These are phyloP conservation scores for Numida meleagris DNA, from an alignment of 2,113 vertebrate species.

Conservation along the genomic window DNA sequence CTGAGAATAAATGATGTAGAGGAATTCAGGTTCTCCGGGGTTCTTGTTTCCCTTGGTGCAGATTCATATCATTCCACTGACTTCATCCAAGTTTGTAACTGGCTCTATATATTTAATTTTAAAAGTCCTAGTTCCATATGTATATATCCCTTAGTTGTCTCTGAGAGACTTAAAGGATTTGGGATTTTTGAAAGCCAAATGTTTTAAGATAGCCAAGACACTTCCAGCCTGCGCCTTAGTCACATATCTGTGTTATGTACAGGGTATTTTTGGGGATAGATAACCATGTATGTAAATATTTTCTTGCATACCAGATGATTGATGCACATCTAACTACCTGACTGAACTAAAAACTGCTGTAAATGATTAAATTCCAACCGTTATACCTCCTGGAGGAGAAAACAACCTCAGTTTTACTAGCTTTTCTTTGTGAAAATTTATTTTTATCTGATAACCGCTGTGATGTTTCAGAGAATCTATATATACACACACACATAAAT, in stretches of 20 bases:
- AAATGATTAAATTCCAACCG: not conserved
- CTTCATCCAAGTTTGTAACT: not conserved
- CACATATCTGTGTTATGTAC: not conserved
- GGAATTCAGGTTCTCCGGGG: not conserved
- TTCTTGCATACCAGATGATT: not conserved
- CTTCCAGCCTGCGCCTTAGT: not conserved
- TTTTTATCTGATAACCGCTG: not conserved
- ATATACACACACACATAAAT: not conserved
- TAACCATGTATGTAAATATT: not conserved
- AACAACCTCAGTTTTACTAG: not conserved
- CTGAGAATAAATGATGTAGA: slow-evolving; percentile 42
- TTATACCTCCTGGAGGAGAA: not conserved
- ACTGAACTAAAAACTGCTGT: not conserved
- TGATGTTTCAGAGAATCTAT: not conserved
- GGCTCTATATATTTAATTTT: slow-evolving; percentile 33
- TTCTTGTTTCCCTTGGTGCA: slow-evolving; percentile 6
- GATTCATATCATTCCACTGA: not conserved
- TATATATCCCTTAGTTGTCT: not conserved
- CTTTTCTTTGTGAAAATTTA: not conserved
- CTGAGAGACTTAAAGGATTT: not conserved
- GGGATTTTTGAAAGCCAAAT: slow-evolving; percentile 6
- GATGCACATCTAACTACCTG: not conserved
- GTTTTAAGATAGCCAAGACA: not conserved
- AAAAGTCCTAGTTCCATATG: not conserved
- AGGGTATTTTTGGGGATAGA: not conserved